These are phyloP conservation scores for Sinopyrophorus schimmeli DNA, from an alignment of 2,888 invertebrate species.

Conservation along the genomic window DNA sequence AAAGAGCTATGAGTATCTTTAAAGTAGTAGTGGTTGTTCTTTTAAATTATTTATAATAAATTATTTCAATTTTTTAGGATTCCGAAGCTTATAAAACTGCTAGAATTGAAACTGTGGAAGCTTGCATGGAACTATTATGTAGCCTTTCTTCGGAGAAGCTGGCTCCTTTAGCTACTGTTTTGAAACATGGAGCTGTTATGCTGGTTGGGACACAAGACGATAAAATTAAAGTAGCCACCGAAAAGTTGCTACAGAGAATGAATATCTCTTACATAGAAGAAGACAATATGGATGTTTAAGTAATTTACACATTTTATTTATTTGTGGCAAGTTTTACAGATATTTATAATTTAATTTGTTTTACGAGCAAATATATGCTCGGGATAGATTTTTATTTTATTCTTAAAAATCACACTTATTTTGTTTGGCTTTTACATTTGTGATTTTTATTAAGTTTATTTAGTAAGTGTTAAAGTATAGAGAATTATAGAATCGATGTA, in stretches of 20 bases:
- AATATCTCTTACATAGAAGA: constrained; percentile 53
- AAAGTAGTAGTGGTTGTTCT: constrained; percentile 64
- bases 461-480: no score
- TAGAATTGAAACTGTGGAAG: constrained; percentile 83
- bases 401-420: no score
- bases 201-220: constrained; percentile 52
- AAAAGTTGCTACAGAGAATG: constrained; percentile 52
- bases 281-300: constrained; percentile 46
- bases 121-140: constrained; percentile 73
- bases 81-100: constrained; percentile 83
- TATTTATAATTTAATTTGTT: no score
- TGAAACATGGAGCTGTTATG: constrained; percentile 53
- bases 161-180: constrained; percentile 50
- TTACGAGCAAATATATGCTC: no score
- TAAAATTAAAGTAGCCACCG: constrained; percentile 52
- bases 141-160: constrained; percentile 52
- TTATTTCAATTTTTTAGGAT: constrained; percentile 62
- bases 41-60: neutral
- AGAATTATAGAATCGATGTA: constrained; percentile 3
- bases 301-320: neutral
- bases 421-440: no score
- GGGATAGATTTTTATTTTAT: no score
- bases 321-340: no score
- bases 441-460: no score
- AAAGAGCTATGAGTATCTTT: constrained; percentile 77